A percentile compares a stretch with the other conserved stretches of the same genome.
Evolutionary conservation across 2,888 invertebrate species (phyloP).

Genomic region (Teleiodes luculella): DNA sequence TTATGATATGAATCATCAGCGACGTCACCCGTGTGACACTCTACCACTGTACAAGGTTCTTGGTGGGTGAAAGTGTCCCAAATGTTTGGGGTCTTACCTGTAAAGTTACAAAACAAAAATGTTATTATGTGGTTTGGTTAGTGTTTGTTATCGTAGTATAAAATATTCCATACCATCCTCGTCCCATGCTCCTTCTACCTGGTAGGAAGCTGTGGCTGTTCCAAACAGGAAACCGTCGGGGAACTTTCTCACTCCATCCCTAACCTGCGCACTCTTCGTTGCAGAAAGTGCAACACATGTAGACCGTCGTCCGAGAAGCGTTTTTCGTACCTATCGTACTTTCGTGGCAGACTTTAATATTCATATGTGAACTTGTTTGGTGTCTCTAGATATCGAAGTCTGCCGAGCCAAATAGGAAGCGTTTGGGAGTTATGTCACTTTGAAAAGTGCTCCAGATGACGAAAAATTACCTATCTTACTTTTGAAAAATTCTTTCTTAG

Average conservation of each 20-base stretch:
- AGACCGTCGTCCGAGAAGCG: no score
- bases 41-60: constrained; percentile 55
- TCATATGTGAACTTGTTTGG: no score
- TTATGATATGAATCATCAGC: constrained; percentile 52
- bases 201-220: constrained; percentile 62
- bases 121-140: background rate
- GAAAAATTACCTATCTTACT: no score
- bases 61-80: constrained; percentile 80
- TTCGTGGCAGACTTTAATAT: background rate
- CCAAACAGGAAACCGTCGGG: constrained; percentile 43
- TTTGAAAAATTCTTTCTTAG: no score
- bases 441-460: no score
- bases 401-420: no score
- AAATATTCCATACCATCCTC: constrained; percentile 48
- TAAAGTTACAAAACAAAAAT: constrained; percentile 15
- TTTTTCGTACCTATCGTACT: no score
- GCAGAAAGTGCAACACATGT: background rate
- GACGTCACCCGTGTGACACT: constrained; percentile 66
- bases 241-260: constrained; percentile 32
- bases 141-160: no score
- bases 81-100: constrained; percentile 75
- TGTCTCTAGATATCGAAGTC: no score
- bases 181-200: constrained; percentile 75
- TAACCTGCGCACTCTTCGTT: constrained; percentile 33
- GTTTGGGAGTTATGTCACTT: no score